Evolutionary conservation across 1,140 invertebrate species (phyloP).

Genomic region (Drosophila punjabiensis): DNA sequence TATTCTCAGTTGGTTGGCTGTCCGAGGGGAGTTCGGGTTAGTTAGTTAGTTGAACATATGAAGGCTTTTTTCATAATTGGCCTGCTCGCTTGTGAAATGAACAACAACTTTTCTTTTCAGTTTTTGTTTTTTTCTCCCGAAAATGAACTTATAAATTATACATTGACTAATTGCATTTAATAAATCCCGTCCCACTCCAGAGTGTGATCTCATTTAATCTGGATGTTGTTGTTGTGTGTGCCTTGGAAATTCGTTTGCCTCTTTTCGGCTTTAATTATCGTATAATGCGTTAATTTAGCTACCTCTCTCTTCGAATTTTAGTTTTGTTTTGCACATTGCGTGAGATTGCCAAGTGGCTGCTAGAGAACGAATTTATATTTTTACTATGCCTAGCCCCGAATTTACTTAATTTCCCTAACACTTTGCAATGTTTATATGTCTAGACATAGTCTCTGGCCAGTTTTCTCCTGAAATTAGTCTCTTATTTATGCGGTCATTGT

Average conservation of each 20-base stretch:
- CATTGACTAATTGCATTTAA: constrained; percentile 34
- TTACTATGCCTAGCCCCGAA: constrained; percentile 22
- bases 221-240: not conserved
- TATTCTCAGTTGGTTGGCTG: constrained; percentile 29
- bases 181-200: constrained; percentile 14
- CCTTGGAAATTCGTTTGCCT: not conserved
- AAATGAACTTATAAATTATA: constrained; percentile 33
- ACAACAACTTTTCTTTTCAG: constrained; percentile 31
- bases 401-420: constrained; percentile 22
- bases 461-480: constrained; percentile 12
- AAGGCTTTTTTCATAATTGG: constrained; percentile 48
- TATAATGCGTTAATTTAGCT: constrained; percentile 45
- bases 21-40: constrained; percentile 6
- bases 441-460: constrained; percentile 8
- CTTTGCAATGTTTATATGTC: constrained; percentile 15
- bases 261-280: constrained; percentile 49
- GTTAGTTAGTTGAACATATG: constrained; percentile 24
- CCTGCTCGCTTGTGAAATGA: constrained; percentile 3
- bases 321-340: constrained; percentile 45
- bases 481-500: constrained; percentile 43
- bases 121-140: constrained; percentile 4
- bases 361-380: constrained; percentile 19
- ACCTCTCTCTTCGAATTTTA: constrained; percentile 3
- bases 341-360: constrained; percentile 2
- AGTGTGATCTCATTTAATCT: constrained; percentile 28